Evolutionary conservation across 2,113 vertebrate genomes (phyloP).

Genomic region (Mandrillus leucophaeus): DNA sequence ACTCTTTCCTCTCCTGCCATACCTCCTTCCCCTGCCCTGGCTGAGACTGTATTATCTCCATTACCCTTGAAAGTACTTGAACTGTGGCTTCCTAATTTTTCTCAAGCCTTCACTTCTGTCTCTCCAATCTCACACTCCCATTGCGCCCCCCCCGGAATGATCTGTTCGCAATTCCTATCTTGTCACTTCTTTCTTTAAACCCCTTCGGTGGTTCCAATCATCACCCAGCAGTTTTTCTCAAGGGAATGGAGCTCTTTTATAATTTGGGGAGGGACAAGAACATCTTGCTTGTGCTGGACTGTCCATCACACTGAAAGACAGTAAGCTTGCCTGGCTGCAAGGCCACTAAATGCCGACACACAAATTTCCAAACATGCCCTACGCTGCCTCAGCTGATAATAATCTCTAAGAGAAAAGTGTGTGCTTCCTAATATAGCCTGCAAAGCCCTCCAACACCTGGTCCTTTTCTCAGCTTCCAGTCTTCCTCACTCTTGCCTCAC

Average conservation of each 20-base stretch:
- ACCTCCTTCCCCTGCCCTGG: background rate
- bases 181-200: background rate
- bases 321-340: background rate
- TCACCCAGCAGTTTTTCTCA: background rate
- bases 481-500: rapidly evolving
- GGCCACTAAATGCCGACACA: background rate
- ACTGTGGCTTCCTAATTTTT: background rate
- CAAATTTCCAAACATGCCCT: background rate
- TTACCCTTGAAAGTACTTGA: background rate
- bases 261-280: background rate
- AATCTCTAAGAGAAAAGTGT: background rate
- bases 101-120: background rate
- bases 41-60: background rate
- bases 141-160: background rate
- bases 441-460: background rate
- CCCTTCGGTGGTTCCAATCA: background rate
- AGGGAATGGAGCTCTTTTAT: background rate
- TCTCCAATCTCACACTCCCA: background rate
- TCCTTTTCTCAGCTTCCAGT: background rate
- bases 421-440: background rate
- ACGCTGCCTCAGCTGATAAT: background rate
- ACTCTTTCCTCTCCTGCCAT: background rate
- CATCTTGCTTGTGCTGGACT: background rate
- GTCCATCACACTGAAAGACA: background rate
- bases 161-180: background rate